Evolutionary conservation across 2,888 invertebrate species (phyloP), one percentile per base, ranked within the genome.

Genomic region (Synanthedon andrenaeformis): DNA sequence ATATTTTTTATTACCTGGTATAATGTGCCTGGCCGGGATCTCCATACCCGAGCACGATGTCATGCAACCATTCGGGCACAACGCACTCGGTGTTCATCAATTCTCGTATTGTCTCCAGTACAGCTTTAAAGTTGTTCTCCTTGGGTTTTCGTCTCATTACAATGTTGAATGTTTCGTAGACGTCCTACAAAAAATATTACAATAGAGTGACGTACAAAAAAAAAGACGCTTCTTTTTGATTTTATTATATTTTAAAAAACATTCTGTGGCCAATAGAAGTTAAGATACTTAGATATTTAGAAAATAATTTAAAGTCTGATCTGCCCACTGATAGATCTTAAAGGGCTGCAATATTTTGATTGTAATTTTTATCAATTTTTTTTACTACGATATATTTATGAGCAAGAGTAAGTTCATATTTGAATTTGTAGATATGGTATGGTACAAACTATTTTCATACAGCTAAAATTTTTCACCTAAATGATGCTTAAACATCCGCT

Each of bases 61-160:
- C 96, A 68, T 96, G 96, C n/a, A 97, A 82, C 97, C 97, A 97
- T 61, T 96, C 94, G 0, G 98, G 98, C 4, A 98, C 98, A 11
- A 98, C 97, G 75, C 97, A 98, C 77, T 97, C 96, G 0, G 99
- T 99, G 76, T 99, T 99, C 98, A 99, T 98, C 62, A 99, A 89
- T 81, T 99, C 97, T 3, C 99, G 89, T 57, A 99, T 99, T 0
- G 99, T 99, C 80, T 99, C 98, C 64, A 99, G 82, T 1, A 99
- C 99, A 0, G 99, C 99, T 83, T 99, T 99, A 82, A 99, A 99
- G 82, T 99, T 99, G 76, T 99, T 99, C 82, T 99, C 98, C 72
- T 99, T 99, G 0, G 99, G 99, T 76, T 99, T 99, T n/a, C 99
- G 91, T 42, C 99, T 91, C 92, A 99, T 95, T 55, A 99, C 91